These are phyloP conservation scores for Picus viridis DNA, from an alignment of 2,797 vertebrate species.

Conservation along the genomic window DNA sequence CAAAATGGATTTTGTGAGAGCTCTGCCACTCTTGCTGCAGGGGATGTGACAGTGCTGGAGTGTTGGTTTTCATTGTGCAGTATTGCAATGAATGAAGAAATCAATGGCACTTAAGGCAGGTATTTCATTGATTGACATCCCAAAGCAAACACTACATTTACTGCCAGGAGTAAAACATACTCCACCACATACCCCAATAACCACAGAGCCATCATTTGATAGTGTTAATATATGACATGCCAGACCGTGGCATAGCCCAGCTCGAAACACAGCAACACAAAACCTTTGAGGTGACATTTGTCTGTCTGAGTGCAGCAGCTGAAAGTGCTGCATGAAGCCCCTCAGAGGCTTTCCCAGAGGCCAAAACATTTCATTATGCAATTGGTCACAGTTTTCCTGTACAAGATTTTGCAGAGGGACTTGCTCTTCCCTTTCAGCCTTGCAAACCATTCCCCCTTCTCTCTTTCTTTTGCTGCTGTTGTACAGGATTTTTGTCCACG, in stretches of 20 bases:
- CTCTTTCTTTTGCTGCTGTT: neutral
- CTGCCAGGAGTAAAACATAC: constrained; percentile 3
- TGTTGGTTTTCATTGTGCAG: neutral
- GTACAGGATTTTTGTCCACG: neutral
- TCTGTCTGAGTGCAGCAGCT: neutral
- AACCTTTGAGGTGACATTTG: neutral
- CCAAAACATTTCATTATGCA: neutral
- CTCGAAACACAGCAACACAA: neutral
- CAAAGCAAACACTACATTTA: neutral
- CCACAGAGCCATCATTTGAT: neutral
- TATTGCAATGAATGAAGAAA: constrained; percentile 4
- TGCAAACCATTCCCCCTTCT: neutral
- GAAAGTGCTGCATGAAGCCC: neutral
- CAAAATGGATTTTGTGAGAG: neutral
- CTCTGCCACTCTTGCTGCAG: neutral
- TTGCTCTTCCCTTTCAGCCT: neutral
- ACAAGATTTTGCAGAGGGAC: neutral
- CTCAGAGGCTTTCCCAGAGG: neutral
- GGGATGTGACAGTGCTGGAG: neutral
- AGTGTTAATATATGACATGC: neutral
- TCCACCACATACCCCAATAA: neutral
- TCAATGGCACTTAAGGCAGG: neutral
- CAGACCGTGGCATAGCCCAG: neutral
- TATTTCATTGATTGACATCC: constrained; percentile 46
- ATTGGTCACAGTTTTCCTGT: neutral